Evolutionary conservation across 2,113 vertebrate species (phyloP).

Genomic region (Odontesthes bonariensis): DNA sequence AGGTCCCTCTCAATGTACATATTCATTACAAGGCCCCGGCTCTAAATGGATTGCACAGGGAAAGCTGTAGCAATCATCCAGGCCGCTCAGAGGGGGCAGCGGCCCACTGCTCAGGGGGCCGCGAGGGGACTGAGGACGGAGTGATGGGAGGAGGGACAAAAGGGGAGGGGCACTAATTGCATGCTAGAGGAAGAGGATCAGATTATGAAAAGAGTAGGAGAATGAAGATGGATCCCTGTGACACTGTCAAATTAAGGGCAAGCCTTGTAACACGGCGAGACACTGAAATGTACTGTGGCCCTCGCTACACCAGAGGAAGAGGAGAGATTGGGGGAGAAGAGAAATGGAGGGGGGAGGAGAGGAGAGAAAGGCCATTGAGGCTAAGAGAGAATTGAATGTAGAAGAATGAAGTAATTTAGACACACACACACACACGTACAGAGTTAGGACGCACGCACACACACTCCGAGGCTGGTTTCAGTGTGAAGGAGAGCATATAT

Average conservation of each 20-base stretch:
- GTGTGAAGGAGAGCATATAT: slow-evolving; percentile 74
- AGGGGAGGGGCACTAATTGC: slow-evolving; percentile 97
- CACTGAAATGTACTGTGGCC: slow-evolving; percentile 88
- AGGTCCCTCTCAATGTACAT: slow-evolving; percentile 98
- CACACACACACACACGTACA: slow-evolving; percentile 46
- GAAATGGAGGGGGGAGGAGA: slow-evolving; percentile 39
- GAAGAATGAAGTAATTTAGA: slow-evolving; percentile 75
- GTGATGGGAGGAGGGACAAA: slow-evolving; percentile 44
- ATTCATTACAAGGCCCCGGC: slow-evolving; percentile 92
- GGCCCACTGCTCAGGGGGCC: slow-evolving; percentile 60
- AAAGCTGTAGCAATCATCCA: slow-evolving; percentile 93
- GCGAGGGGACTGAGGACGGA: slow-evolving; percentile 57
- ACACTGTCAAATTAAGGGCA: slow-evolving; percentile 99
- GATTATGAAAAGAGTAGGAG: slow-evolving; percentile 99
- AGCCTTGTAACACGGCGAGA: slow-evolving; percentile 78
- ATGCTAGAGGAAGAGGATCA: slow-evolving; percentile 97
- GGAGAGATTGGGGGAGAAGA: slow-evolving; percentile 43
- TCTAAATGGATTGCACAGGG: slow-evolving; percentile 99
- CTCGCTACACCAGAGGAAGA: slow-evolving; percentile 72
- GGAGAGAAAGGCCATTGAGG: slow-evolving; percentile 70
- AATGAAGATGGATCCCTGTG: slow-evolving; percentile 99
- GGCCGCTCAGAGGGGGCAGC: slow-evolving; percentile 86
- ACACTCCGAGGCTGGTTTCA: slow-evolving; percentile 40
- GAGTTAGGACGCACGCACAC: slow-evolving; percentile 32
- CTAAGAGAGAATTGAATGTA: slow-evolving; percentile 79